Base-by-base conservation (phyloP, 2,113 vertebrate species). In the Prunella himalayana region DNA sequence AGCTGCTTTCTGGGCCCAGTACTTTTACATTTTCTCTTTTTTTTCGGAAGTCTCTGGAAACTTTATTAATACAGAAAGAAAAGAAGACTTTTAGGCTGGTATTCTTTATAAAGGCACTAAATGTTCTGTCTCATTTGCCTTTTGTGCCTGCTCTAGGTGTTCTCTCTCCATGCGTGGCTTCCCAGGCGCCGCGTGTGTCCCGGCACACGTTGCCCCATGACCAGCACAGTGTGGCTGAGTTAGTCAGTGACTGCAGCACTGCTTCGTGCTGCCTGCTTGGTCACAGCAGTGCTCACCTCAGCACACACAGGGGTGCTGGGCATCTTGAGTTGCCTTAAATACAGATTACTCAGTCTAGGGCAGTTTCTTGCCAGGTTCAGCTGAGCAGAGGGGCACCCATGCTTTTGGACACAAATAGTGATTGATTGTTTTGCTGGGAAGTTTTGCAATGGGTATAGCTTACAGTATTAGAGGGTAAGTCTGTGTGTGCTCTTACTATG, bases 381-480 rank as follows among this genome's bases (percentile, higher is more conserved):
- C 66, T 90, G 69, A 61, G 90, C 77, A 76, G 65, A 79, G 81
- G 57, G n/a, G 23, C 56, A 54, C 49, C 7, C 17, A 8, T 57
- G 42, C n/a, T 83, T 88, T 73, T 85, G 69, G 65, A 60, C 41
- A 18, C 28, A 4, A 64, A 31, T 6, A 82, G 64, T 51, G 66
- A 33, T 24, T 65, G 50, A 47, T 47, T 87, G 2, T 65, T 77
- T 37, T 53, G 41, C 53, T 87, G 85, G 53, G 57, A 76, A 69
- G 42, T 66, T 56, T 88, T 80, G 54, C 87, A 94, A 98, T 99
- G 98, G 98, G 98, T 94, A 60, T 97, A 70, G 96, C 97, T 84
- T 98, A 98, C 95, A 98, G 98, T 50, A 92, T 97, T 77, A 97
- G 97, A 97, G 97, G 98, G 98, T 99, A 97, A 98, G 98, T 98